Percentiles rank a stretch among this genome's conserved stretches.
phyloP scores from a whole-genome alignment of 2,113 vertebrate genomes.

The Crocuta crocuta region DNA sequence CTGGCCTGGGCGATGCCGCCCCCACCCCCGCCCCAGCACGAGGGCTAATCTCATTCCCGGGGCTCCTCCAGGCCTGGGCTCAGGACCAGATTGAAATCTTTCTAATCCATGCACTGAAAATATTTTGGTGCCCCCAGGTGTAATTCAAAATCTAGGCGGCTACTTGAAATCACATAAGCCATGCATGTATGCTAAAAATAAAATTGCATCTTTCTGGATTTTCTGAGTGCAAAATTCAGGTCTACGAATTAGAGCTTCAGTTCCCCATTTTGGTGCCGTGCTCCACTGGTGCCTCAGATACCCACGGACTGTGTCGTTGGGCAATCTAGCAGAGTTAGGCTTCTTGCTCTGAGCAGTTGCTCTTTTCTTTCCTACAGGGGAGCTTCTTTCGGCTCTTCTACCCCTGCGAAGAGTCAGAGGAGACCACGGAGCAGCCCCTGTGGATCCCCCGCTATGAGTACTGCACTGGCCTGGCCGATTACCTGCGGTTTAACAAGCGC shows the following conservation, averaged over 20 bases:
- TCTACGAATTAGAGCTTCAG: background rate
- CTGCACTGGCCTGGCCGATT: constrained; percentile 72
- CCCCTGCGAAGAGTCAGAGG: constrained; percentile 79
- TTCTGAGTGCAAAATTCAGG: background rate
- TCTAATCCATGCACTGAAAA: background rate
- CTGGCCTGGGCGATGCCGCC: background rate
- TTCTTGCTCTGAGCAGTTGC: constrained; percentile 32
- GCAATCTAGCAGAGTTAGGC: background rate
- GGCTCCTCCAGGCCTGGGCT: background rate
- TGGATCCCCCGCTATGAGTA: constrained; percentile 88
- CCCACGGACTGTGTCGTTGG: background rate
- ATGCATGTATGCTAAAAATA: background rate
- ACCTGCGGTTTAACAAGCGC: constrained; percentile 65
- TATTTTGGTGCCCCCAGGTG: background rate
- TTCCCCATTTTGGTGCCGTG: background rate
- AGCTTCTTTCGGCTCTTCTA: constrained; percentile 89
- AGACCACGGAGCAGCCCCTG: constrained; percentile 50
- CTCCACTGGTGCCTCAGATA: background rate
- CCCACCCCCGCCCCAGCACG: background rate
- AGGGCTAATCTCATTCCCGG: background rate
- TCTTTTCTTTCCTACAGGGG: constrained; percentile 80
- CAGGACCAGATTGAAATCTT: constrained; percentile 10
- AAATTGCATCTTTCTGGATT: background rate
- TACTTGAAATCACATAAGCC: background rate
- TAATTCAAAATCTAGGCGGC: background rate